Evolutionary conservation across 2,113 vertebrate species (phyloP).

Genomic region (Galbula dea): DNA sequence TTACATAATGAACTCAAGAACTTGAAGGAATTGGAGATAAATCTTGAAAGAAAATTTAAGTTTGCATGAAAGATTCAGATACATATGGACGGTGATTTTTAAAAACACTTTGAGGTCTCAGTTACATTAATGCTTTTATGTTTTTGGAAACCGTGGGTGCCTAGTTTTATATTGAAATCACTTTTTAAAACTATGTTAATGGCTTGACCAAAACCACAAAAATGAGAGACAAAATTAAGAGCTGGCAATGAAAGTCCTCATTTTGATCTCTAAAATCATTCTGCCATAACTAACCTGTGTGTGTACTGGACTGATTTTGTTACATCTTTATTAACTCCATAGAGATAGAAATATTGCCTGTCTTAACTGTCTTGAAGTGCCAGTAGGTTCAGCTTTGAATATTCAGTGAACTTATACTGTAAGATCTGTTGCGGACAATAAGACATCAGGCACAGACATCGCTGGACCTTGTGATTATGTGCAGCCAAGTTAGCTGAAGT

Average conservation of each 20-base stretch:
- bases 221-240: not conserved
- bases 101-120: not conserved
- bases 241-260: not conserved
- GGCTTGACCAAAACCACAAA: not conserved
- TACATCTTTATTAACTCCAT: not conserved
- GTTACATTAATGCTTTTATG: not conserved
- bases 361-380: not conserved
- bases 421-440: not conserved
- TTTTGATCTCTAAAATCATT: not conserved
- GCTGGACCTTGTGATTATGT: not conserved
- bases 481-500: not conserved
- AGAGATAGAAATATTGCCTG: rapidly evolving
- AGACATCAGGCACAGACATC: not conserved
- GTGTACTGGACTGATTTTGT: not conserved
- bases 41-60: not conserved
- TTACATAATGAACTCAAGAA: not conserved
- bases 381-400: not conserved
- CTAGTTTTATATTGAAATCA: not conserved
- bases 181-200: not conserved
- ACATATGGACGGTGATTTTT: not conserved
- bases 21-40: not conserved
- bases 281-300: not conserved
- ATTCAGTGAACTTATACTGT: not conserved
- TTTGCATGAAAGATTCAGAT: not conserved
- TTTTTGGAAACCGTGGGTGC: not conserved